Evolutionary conservation across 1,140 invertebrate species (phyloP), one percentile per base, ranked within the genome.

Genomic region (Trichonephila clavipes): DNA sequence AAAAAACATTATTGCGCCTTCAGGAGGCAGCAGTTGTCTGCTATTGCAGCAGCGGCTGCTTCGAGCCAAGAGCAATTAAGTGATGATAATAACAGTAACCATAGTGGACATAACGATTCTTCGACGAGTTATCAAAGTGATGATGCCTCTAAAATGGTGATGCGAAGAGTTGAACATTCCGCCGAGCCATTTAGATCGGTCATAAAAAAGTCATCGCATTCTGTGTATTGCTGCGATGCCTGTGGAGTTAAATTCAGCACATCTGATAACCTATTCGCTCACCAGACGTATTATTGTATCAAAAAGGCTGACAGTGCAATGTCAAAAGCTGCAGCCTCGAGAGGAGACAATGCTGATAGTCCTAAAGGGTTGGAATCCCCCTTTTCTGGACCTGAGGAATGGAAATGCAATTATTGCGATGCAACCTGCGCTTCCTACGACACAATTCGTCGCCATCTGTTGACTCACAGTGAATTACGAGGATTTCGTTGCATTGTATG

Each of bases 231-330:
- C 88, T 99, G 98, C 95, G 97, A 97, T 40, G 98, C 98, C 40
- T 99, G 99, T 95, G 98, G 98, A 44, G 99, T 99, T 92, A 98
- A 99, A 96, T 99, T 99, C 95, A 98, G 98, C 66, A 98, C 98
- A 1, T 96, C 98, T 94, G 98, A 99, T 95, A 99, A 99, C 95
- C 96, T 99, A 82, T 97, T 98, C 21, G 98, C 98, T 1, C 99
- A 99, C 96, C 98, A 99, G 95, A 97, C 98, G 1, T 99, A 98
- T 95, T 99, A 99, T 95, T 99, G 98, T 95, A 97, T 97, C 3
- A 98, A 98, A 59, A 89, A 62, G 21, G 44, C 93, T 8, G 92
- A 89, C 8, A 93, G 92, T 51, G 85, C 64, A 3, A 93, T 88
- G 92, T 86, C 90, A 10, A 93, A 93, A 58, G 82, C 51, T 10